Base-by-base conservation (phyloP, 30 jellyfish, hydroid and myxozoan genomes). In the Hydractinia symbiolongicarpus region DNA sequence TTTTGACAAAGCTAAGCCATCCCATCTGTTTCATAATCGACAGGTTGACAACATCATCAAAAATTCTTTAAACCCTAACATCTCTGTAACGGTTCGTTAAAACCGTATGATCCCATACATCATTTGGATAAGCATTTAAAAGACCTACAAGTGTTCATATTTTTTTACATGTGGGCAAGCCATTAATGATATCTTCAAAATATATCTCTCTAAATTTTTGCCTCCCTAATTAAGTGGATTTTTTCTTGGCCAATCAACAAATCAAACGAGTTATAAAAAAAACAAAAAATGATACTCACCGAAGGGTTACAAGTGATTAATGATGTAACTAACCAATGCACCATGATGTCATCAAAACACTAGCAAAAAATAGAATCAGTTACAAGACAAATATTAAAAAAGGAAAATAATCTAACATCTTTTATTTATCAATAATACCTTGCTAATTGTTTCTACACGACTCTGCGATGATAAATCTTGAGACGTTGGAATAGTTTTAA, bases 271-370 rank as follows among this genome's bases (percentile, higher is more conserved):
- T 13, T 67, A 13, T 49, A 67, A 13, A 67, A 20, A 67, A 67
- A 13, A 13, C 50, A 53, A 71, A 71, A 4, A 7, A 20, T 11
- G n/a, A 21, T 5, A 14, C 84, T 60, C 66, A 79, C 87, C 4
- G 8, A 30, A 40, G 87, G 81, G 49, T 79, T 84, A 79, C 70
- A 67, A 57, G 67, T 19, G 44, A 79, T 57, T 17, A 79, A 69
- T 61, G 87, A 79, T 50, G 87, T 79, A 9, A 79, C 40, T 9
- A 79, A 83, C 66, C 64, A 61, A 66, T 79, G 87, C 2, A 62
- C 87, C 87, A 79, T 79, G 14, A 79, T 79, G 49, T 79, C 87
- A 66, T 79, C 87, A 61, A 79, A 79, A 49, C 87, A 79, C 87
- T 79, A 44, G 51, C 51, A 20, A 71, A 20, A 20, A 13, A 64